Evolutionary conservation across 2,797 vertebrate species (phyloP).

Genomic region (Acanthornis magna): DNA sequence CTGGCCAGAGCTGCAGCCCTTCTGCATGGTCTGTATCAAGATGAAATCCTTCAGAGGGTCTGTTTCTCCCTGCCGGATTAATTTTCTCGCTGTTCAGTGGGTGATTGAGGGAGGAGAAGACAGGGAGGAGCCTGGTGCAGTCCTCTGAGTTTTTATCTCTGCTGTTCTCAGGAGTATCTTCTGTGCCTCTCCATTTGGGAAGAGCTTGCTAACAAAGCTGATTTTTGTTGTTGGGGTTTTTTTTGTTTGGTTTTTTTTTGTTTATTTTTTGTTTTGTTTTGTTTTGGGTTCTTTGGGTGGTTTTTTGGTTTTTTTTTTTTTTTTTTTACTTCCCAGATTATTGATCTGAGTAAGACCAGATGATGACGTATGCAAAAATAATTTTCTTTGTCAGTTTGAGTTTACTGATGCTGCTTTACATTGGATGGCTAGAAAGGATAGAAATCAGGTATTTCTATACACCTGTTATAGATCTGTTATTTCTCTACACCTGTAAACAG

Average conservation of each 20-base stretch:
- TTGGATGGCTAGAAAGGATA: not conserved
- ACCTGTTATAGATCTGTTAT: not conserved
- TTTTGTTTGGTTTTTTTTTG: not conserved
- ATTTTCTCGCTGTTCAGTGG: not conserved
- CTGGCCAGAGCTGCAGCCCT: not conserved
- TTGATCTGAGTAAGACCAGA: not conserved
- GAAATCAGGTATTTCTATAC: not conserved
- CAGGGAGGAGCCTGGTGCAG: not conserved
- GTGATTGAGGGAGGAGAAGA: not conserved
- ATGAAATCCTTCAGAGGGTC: not conserved
- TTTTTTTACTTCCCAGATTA: not conserved
- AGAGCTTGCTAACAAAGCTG: not conserved
- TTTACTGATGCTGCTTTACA: not conserved
- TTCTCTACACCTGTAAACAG: not conserved
- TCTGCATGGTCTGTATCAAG: not conserved
- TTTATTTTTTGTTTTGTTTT: too few species aligned
- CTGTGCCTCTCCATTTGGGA: not conserved
- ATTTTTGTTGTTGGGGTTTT: not conserved
- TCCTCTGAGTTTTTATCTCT: not conserved
- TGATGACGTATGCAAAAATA: not conserved
- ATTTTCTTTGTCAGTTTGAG: not conserved
- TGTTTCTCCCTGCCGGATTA: not conserved
- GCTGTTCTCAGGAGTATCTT: not conserved
- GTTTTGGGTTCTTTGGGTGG: too few species aligned
- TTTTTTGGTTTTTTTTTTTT: too few species aligned